Evolutionary conservation across 1,140 invertebrate genomes (phyloP), one percentile per base, ranked within the genome.

Genomic region (Leptonema lineaticorne): DNA sequence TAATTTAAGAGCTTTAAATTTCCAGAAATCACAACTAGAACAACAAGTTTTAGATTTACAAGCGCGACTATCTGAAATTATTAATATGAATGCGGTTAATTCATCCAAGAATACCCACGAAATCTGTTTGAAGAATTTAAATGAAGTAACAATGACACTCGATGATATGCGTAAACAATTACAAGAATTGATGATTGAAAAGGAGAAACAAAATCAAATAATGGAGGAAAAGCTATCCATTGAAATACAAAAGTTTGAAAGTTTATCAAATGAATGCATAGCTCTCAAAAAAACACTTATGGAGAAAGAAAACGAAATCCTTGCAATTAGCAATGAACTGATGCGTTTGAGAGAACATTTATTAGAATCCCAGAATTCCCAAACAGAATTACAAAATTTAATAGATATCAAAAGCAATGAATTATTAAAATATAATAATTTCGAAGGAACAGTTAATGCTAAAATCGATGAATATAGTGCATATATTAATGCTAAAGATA

Each of bases 221-320:
- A 72, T 78, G 65, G 81, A 82, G 73, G 81, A 79, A 74, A 80
- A 82, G 77, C 56, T 79, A 41, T 67, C 80, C n/a, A 64, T 74
- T 20, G 77, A 79, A 70, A 77, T 80, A 76, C 76, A 81, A 69
- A 78, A 81, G 69, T 78, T 79, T 74, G 78, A 82, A 74, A 78
- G 78, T 68, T 27, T 77, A 11, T 74, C 77, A 63, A 53, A 75
- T 57, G 71, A 77, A 29, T 70, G 71, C 8, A 70, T 75, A 16
- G 64, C 73, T 14, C 69, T 73, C 46, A 71, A 74, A 20, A 74
- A 73, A 48, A 73, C 75, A 69, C 45, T 80, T 20, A 26, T 41
- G 4, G 29, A 70, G 57, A 69, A 67, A 41, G 68, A 69, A 41
- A 8, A 59, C 14, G 22, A 57, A 29, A 48, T 69, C 24, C 60